A percentile compares a stretch with the other conserved stretches of the same genome.
These are phyloP conservation scores for Diadophis punctatus DNA, from an alignment of 2,113 vertebrate species.

Conservation along the genomic window DNA sequence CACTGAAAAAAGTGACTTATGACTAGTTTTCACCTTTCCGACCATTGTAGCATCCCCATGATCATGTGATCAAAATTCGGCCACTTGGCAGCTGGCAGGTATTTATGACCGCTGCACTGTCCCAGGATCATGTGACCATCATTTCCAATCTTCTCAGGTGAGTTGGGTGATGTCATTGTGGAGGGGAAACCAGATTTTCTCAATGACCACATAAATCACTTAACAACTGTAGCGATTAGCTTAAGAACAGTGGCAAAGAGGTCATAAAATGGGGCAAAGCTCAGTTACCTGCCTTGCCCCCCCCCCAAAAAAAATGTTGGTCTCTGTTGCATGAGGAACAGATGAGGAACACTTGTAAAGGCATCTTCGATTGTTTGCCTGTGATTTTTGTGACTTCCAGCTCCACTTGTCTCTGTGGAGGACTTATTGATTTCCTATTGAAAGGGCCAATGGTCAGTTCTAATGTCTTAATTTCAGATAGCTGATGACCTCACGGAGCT, in stretches of 20 bases:
- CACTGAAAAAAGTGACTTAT: not conserved
- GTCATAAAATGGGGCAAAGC: not conserved
- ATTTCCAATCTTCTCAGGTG: not conserved
- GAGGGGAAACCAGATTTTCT: not conserved
- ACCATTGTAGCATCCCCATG: no score
- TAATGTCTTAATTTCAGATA: constrained; percentile 31
- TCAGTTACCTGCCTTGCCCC: not conserved
- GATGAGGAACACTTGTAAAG: not conserved
- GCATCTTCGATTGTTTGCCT: not conserved
- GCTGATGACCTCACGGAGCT: not conserved
- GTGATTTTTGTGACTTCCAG: not conserved
- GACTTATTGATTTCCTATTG: constrained; percentile 2
- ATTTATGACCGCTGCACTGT: not conserved
- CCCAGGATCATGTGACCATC: not conserved
- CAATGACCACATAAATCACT: not conserved
- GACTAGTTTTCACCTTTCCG: not conserved
- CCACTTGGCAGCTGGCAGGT: not conserved
- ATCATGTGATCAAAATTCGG: not conserved
- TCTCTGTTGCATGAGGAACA: not conserved
- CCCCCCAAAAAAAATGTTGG: not conserved
- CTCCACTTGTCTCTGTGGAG: not conserved
- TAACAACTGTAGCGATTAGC: not conserved
- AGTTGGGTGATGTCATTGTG: not conserved
- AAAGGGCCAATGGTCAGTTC: constrained; percentile 1
- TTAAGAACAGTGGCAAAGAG: not conserved